These are phyloP conservation scores for Acromyrmex heyeri DNA, from an alignment of 1,140 invertebrate species.

Conservation along the genomic window DNA sequence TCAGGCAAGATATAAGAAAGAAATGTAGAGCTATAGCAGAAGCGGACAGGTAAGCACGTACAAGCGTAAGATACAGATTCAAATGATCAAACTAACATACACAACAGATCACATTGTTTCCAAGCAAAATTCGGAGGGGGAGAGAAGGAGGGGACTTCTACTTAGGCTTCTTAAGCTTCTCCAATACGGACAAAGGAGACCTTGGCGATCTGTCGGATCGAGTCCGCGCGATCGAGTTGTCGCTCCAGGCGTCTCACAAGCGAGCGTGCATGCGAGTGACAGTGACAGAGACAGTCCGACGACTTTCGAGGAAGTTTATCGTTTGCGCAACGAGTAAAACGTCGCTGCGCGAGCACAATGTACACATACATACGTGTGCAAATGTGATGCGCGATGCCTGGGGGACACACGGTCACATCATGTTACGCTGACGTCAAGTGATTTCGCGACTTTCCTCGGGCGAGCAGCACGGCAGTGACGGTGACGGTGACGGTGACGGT, in stretches of 20 bases:
- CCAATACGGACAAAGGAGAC: slow-evolving; percentile 23
- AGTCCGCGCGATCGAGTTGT: not conserved
- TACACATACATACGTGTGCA: not conserved
- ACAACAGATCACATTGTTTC: slow-evolving; percentile 12
- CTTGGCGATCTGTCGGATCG: not conserved
- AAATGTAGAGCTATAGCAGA: slow-evolving; percentile 1
- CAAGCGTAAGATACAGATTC: not conserved
- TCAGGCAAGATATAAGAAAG: not conserved
- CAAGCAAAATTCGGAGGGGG: not conserved
- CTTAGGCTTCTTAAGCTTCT: not conserved
- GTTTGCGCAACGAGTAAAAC: slow-evolving; percentile 53
- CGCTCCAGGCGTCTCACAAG: no score
- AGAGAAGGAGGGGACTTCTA: no score
- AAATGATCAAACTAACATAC: slow-evolving; percentile 19
- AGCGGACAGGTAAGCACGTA: not conserved
- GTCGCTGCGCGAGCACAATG: slow-evolving; percentile 19
- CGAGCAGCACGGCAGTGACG: no score
- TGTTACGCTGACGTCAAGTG: slow-evolving; percentile 74
- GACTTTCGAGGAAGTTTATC: slow-evolving; percentile 54
- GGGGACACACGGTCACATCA: slow-evolving; percentile 65
- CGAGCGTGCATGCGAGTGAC: not conserved
- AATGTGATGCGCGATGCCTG: slow-evolving; percentile 29
- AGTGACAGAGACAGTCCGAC: not conserved
- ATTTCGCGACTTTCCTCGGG: slow-evolving; percentile 61
- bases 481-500: not conserved